phyloP scores from a whole-genome alignment of 1,140 invertebrate species.

The Drosophila repleta region DNA sequence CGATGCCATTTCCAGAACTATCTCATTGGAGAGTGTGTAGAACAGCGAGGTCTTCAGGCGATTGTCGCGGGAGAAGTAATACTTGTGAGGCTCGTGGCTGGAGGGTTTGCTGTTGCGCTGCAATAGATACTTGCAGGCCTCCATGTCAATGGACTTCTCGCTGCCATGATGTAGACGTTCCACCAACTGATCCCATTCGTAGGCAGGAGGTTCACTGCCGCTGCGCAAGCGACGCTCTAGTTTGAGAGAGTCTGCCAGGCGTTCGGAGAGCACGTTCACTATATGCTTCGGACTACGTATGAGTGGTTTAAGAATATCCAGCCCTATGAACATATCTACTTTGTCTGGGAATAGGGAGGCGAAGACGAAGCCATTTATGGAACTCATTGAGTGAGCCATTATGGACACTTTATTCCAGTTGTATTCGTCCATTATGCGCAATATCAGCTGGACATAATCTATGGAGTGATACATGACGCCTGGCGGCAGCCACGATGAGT shows the following conservation, averaged over 20 bases:
- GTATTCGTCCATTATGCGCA: slow-evolving; percentile 87
- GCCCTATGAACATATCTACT: slow-evolving; percentile 86
- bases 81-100: slow-evolving; percentile 85
- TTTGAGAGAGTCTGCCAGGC: slow-evolving; percentile 84
- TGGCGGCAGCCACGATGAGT: slow-evolving; percentile 87
- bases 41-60: slow-evolving; percentile 85
- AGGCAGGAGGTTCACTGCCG: slow-evolving; percentile 85
- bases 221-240: slow-evolving; percentile 82
- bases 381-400: slow-evolving; percentile 88
- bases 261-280: slow-evolving; percentile 59
- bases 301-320: slow-evolving; percentile 87
- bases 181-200: slow-evolving; percentile 86
- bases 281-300: slow-evolving; percentile 65
- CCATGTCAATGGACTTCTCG: slow-evolving; percentile 85
- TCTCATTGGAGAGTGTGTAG: slow-evolving; percentile 84
- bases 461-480: slow-evolving; percentile 87
- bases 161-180: slow-evolving; percentile 85
- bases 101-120: slow-evolving; percentile 86
- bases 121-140: slow-evolving; percentile 86
- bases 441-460: slow-evolving; percentile 85
- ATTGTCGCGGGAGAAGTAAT: slow-evolving; percentile 87
- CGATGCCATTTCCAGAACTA: slow-evolving; percentile 84
- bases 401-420: slow-evolving; percentile 89
- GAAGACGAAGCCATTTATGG: slow-evolving; percentile 86
- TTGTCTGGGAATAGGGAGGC: slow-evolving; percentile 86